phyloP scores from a whole-genome alignment of 2,797 vertebrate genomes.

The Heterohyrax brucei region DNA sequence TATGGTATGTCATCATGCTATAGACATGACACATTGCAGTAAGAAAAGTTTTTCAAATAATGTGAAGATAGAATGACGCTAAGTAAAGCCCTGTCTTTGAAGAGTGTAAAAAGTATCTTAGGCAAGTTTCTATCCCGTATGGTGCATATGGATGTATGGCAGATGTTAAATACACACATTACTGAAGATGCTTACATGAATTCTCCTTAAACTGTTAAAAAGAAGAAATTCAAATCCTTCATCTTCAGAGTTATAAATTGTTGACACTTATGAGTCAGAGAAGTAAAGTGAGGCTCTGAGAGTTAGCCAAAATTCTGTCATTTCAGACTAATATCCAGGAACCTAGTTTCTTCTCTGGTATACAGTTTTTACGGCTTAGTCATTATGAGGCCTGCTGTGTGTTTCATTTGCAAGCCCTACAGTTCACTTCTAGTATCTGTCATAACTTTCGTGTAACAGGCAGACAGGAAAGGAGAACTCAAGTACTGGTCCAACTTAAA shows the following conservation, averaged over 20 bases:
- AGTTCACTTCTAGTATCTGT: slow-evolving; percentile 28
- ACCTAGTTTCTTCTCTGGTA: background rate
- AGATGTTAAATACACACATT: background rate
- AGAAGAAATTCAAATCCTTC: background rate
- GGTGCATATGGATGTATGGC: background rate
- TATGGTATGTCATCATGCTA: background rate
- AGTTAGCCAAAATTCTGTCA: background rate
- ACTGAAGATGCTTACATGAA: background rate
- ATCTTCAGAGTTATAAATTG: background rate
- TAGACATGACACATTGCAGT: slow-evolving; percentile 6
- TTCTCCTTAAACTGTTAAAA: background rate
- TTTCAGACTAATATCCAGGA: background rate
- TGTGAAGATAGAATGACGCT: background rate
- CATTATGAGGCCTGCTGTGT: background rate
- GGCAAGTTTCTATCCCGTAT: background rate
- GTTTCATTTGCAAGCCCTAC: background rate
- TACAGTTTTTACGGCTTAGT: background rate
- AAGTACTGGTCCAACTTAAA: background rate
- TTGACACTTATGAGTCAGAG: background rate
- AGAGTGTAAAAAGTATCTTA: background rate
- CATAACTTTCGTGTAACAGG: background rate
- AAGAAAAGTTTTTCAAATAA: background rate
- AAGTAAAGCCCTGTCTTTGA: background rate
- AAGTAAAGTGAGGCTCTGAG: background rate
- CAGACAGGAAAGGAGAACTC: background rate